Base-by-base conservation (phyloP, 2,113 vertebrate genomes). In the Hirundichthys speculiger region DNA sequence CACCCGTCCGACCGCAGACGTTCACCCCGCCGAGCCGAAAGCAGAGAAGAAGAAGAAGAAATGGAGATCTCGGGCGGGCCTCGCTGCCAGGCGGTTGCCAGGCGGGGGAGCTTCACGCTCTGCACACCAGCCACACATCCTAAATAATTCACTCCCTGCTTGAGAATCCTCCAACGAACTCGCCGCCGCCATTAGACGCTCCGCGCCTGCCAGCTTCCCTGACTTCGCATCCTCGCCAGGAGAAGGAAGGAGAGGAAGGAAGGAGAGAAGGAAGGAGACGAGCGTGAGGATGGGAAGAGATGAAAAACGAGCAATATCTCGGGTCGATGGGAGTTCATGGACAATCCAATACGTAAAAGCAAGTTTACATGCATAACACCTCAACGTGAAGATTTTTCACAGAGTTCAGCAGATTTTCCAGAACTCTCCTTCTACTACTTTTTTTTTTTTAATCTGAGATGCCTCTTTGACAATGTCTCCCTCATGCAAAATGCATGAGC, bases 141-240 rank as follows among this genome's bases (percentile, higher is more conserved):
- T 91, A 87, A 91, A 91, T 91, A 91, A 91, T 91, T 91, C 89
- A 91, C 82, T 80, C 84, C 73, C 85, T 91, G 75, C 88, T 90
- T 86, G 85, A 90, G 82, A 84, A 89, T 90, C 89, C 89, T 90
- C 85, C 82, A 80, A 79, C 85, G 73, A 75, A 87, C 83, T 79
- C 85, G 41, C 73, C 69, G 83, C 86, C 75, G 80, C 85, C 87
- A 90, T 88, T 89, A 89, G 86, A 83, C 84, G 79, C 76, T 80
- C 83, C 84, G 73, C 39, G 75, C 71, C 84, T 84, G 88, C 83
- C 78, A 75, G 78, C 69, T 80, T 75, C 75, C 68, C 56, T 53
- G 65, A 4, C 25, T 27, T 27, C 6, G 18, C 43, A 34, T 16
- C 47, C 48, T 40, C 50, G 34, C 20, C 56, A 42, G 41, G 58